Base-by-base conservation (phyloP, 2,888 invertebrate genomes). In the Phalera bucephala region DNA sequence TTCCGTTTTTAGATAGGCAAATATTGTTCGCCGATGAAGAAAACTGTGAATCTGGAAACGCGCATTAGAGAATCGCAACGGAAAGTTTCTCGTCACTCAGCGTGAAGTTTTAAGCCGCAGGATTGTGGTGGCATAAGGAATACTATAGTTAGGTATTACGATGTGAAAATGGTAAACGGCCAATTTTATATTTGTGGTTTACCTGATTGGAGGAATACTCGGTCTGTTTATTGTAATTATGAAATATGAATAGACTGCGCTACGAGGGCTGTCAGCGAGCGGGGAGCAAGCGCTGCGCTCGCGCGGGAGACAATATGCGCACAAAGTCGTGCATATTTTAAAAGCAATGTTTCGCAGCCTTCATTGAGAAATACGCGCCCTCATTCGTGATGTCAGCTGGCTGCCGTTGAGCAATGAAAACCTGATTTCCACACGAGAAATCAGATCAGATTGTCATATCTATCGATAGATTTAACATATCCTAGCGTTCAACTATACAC, bases 281-380 rank as follows among this genome's bases (percentile, higher is more conserved):
- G 38, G 22, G 15, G 27, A 39, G 55, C 37, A 48, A 39, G 32
- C 45, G 43, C 50, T 11, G 27, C 31, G 32, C 33, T 15, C 23
- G 59, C 36, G 50, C 46, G 51, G 63, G 64, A 64, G 67, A 81
- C 74, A 80, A 78, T 80, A 64, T 71, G 65, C 73, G 69, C 74
- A 65, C 72, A 64, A 68, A 79, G 72, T 83, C 83, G 85, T 87
- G 82, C 79, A 82, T 85, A 87, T 83, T 85, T 82, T 83, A 77
- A 80, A 79, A 80, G 77, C 80, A 82, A 81, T 64, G 74, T 87
- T 88, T 86, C 85, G 80, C 76, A 82, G 88, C 74, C 78, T 84
- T 79, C 76, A 80, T 88, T 87, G 85, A 80, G 87, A 84, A 86
- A 89, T 73, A 72, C 71, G 70, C 79, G 88, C 78, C 83, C 85